These are phyloP conservation scores for Babylonia areolata DNA, from an alignment of 1,140 invertebrate genomes.

Conservation along the genomic window DNA sequence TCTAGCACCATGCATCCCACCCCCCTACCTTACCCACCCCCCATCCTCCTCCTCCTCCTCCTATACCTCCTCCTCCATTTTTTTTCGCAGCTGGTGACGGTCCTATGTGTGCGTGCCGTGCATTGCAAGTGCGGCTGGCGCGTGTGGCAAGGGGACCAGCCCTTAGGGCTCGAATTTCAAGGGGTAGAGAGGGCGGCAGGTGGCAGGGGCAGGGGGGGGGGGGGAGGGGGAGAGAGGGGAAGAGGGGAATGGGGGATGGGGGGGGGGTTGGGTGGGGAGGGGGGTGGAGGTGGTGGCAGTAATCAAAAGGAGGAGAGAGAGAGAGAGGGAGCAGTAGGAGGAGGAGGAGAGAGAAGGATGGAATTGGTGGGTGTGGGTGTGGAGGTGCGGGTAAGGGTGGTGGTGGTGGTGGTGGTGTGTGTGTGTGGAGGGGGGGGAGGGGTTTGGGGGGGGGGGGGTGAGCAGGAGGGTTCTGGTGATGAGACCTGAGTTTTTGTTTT, in stretches of 20 bases:
- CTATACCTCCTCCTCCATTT: not conserved
- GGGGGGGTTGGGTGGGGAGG: not conserved
- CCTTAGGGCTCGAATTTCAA: not conserved
- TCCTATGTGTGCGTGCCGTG: constrained; percentile 20
- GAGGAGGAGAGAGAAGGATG: not conserved
- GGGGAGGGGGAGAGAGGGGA: not conserved
- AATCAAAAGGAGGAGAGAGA: not conserved
- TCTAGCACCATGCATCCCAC: not conserved
- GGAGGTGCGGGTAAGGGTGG: not conserved
- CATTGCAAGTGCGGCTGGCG: not conserved
- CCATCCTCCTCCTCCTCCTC: not conserved
- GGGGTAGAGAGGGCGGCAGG: not conserved
- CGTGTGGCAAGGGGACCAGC: not conserved
- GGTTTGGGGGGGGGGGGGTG: not conserved
- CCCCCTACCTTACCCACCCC: not conserved
- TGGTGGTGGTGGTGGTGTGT: not conserved
- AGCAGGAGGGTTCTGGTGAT: not conserved
- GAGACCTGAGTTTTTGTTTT: not conserved
- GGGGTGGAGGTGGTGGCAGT: not conserved
- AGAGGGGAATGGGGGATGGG: not conserved
- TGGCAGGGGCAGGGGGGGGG: not conserved
- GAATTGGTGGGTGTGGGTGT: not conserved
- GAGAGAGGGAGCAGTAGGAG: too few species aligned
- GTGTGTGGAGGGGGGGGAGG: too few species aligned
- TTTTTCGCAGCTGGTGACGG: constrained; percentile 16